A percentile compares a stretch with the other conserved stretches of the same genome.
Evolutionary conservation across 2,888 invertebrate genomes (phyloP).

Genomic region (Leptarthrus brevirostris): DNA sequence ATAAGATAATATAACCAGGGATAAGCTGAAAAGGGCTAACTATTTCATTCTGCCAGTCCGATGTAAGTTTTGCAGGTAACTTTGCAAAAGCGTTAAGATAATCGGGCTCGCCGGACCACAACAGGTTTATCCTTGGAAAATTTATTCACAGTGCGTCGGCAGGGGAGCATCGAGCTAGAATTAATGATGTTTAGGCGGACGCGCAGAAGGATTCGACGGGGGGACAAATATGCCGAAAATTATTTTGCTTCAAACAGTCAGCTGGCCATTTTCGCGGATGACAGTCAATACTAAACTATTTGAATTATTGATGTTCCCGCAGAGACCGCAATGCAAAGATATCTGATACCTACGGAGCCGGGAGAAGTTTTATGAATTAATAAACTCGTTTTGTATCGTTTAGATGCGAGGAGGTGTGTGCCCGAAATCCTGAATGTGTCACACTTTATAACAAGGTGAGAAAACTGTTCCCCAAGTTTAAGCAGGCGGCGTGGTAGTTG

Average conservation of each 20-base stretch:
- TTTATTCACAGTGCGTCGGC: slow-evolving; percentile 52
- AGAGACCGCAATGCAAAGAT: slow-evolving; percentile 8
- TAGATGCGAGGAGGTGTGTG: slow-evolving; percentile 12
- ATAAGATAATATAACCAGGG: slow-evolving; percentile 15
- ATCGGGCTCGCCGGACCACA: neutral
- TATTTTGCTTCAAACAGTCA: slow-evolving; percentile 43
- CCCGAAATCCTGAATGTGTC: slow-evolving; percentile 7
- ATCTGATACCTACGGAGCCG: neutral
- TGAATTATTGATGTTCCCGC: slow-evolving; percentile 51
- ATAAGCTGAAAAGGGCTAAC: slow-evolving; percentile 12
- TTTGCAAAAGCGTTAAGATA: too few relatives aligned
- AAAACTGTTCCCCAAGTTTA: slow-evolving; percentile 5
- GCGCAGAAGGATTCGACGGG: too few relatives aligned
- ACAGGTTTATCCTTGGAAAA: slow-evolving; percentile 52
- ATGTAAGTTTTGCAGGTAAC: neutral
- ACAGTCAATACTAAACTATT: slow-evolving; percentile 52
- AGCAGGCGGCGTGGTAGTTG: slow-evolving; percentile 21
- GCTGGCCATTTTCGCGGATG: slow-evolving; percentile 49
- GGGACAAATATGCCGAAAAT: too few relatives aligned
- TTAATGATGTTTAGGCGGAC: too few relatives aligned
- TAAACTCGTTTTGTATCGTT: slow-evolving; percentile 17
- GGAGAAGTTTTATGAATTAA: slow-evolving; percentile 39
- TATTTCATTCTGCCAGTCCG: neutral
- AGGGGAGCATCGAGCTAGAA: neutral
- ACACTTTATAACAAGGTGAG: slow-evolving; percentile 25